Conservation (phyloP, 2,888 invertebrate genomes). For the Agelastica alni region DNA sequence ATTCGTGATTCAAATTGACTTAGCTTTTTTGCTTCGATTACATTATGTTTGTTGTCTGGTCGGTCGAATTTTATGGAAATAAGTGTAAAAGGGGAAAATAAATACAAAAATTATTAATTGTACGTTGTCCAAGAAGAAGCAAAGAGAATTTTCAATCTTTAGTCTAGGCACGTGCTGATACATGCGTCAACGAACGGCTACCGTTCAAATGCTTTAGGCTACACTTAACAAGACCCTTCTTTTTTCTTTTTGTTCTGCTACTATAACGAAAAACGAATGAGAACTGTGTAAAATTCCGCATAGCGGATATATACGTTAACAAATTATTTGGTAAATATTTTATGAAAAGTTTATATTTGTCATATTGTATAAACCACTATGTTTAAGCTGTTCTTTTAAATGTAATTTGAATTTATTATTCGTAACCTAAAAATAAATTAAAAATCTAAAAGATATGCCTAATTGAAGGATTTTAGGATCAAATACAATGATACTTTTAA, state of each 20-base stretch:
- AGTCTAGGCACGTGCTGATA: conserved; percentile 49
- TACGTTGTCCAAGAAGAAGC: conserved; percentile 33
- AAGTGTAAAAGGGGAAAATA: no score
- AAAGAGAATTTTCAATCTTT: conserved; percentile 40
- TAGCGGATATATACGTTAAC: background rate
- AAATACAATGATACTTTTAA: no score
- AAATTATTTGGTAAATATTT: no score
- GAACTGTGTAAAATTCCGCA: conserved; percentile 3
- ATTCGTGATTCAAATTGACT: no score
- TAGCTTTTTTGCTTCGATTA: no score
- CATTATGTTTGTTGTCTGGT: no score
- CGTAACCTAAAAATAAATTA: no score
- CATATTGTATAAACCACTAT: background rate
- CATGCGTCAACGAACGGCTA: conserved; percentile 46
- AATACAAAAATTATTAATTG: conserved; percentile 37
- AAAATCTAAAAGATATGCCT: no score
- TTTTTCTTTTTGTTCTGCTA: conserved; percentile 40
- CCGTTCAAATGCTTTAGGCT: conserved; percentile 39
- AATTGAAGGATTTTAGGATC: no score
- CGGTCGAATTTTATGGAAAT: background rate
- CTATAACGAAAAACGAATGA: conserved; percentile 36
- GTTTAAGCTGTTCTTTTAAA: background rate
- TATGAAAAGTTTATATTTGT: no score
- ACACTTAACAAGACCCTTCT: conserved; percentile 50
- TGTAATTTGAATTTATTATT: background rate